Conservation (phyloP, 2,888 invertebrate genomes). For the Catonia carolina region DNA sequence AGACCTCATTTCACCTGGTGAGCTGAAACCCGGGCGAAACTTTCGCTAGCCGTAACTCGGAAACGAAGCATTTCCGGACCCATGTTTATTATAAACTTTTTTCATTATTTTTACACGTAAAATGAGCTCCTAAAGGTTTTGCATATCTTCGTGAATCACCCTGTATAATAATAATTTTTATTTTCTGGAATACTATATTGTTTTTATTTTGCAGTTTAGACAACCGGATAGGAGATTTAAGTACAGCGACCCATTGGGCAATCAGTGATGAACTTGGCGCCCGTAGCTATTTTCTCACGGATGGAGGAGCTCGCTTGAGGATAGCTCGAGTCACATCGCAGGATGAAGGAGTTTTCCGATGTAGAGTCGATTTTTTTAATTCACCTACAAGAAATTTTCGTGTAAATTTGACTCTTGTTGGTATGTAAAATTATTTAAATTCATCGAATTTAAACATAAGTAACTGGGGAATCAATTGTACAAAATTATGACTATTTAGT, state of each 20-base stretch:
- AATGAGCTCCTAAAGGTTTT: too few relatives aligned
- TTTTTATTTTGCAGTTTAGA: constrained; percentile 58
- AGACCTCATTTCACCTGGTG: too few relatives aligned
- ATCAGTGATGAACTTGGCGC: constrained; percentile 70
- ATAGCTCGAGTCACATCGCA: constrained; percentile 62
- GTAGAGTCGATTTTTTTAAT: constrained; percentile 82
- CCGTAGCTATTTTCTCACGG: constrained; percentile 65
- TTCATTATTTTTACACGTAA: too few relatives aligned
- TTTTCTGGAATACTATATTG: too few relatives aligned
- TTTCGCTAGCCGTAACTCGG: too few relatives aligned
- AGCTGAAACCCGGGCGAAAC: too few relatives aligned
- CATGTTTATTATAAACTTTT: too few relatives aligned
- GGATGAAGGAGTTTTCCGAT: constrained; percentile 80
- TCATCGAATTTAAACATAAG: neutral
- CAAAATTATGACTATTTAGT: neutral
- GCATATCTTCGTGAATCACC: too few relatives aligned
- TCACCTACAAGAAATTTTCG: constrained; percentile 82
- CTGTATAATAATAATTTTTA: too few relatives aligned
- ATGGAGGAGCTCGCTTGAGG: constrained; percentile 58
- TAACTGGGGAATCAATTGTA: neutral
- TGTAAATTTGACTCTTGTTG: constrained; percentile 79
- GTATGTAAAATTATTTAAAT: constrained; percentile 50
- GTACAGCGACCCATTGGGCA: constrained; percentile 63
- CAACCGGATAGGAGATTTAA: constrained; percentile 63
- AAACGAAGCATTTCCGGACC: too few relatives aligned